phyloP scores from a whole-genome alignment of 2,888 invertebrate genomes.

The Sminthurinus aureus region DNA sequence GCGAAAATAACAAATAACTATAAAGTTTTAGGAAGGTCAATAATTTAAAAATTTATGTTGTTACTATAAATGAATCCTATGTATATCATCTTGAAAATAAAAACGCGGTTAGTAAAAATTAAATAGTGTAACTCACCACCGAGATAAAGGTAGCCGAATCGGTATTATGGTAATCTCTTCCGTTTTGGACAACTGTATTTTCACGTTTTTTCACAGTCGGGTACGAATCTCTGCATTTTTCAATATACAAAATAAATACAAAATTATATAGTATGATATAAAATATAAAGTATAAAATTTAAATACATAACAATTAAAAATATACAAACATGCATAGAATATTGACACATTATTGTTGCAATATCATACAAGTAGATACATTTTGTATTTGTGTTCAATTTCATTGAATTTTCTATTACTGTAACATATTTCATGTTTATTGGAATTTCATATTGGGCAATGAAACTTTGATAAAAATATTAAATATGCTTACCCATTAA shows the following conservation, averaged over 20 bases:
- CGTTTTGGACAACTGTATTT: constrained; percentile 51
- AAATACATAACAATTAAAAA: background rate
- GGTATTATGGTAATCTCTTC: constrained; percentile 52
- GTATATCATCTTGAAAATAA: no score
- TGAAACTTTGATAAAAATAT: constrained; percentile 21
- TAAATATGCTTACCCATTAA: constrained; percentile 20
- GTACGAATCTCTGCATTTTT: constrained; percentile 48
- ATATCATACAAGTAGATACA: no score
- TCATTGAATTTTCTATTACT: background rate
- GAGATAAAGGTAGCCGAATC: constrained; percentile 74
- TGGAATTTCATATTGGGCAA: background rate
- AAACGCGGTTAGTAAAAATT: background rate
- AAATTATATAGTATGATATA: no score
- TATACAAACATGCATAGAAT: background rate
- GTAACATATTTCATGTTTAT: no score
- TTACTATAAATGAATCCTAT: no score
- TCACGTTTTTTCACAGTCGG: constrained; percentile 57
- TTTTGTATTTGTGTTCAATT: no score
- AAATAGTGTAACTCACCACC: constrained; percentile 70
- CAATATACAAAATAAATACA: background rate
- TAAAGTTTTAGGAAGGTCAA: no score
- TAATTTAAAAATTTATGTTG: no score
- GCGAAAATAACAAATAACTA: no score
- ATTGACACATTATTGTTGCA: no score
- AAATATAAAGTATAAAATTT: background rate